Base-by-base conservation (phyloP, 92 coral and sea anemone species). In the Zoanthus sociatus region DNA sequence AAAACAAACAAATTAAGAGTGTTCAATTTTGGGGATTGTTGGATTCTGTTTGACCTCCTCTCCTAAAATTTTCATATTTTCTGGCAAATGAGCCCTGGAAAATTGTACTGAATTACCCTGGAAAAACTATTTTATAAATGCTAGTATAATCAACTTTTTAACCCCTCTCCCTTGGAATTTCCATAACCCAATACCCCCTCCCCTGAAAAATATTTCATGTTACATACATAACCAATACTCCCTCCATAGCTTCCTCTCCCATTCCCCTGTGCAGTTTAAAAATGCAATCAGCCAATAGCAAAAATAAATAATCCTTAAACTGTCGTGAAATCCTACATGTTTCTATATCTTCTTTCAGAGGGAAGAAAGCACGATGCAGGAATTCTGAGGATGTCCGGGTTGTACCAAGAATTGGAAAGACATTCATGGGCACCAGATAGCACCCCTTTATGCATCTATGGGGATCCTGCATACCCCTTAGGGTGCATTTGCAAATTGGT, bases 281-380 rank as follows among this genome's bases (percentile, higher is more conserved):
- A 17, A 68, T 68, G 73, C 73, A 68, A 68, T 68, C 73, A 68
- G 73, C 44, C 42, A 68, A 68, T 68, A 14, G 73, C 73, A 68
- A 68, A 68, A 26, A 31, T 68, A 68, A 68, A 68, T 20, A 68
- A 68, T 68, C 73, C 73, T 68, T 68, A 20, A 68, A 68, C 73
- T 68, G 73, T 68, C 9, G 72, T 67, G 72, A 67, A 67, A 67
- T 67, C 32, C 72, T 67, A 31, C 46, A 71, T 32, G 46, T 31
- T 71, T 71, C 16, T 13, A 71, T 32, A 26, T 71, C 46, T 88
- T 79, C 60, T 63, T 73, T 64, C 91, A 88, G 91, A 88, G 87
- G 91, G 87, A 86, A 88, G 70, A 64, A 79, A 60, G 63, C 87
- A 88, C 64, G 87, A 88, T 82, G 87, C 87, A 81, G 87, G 87